These are phyloP conservation scores for Pagetopsis macropterus DNA, from an alignment of 2,797 vertebrate genomes.

Conservation along the genomic window DNA sequence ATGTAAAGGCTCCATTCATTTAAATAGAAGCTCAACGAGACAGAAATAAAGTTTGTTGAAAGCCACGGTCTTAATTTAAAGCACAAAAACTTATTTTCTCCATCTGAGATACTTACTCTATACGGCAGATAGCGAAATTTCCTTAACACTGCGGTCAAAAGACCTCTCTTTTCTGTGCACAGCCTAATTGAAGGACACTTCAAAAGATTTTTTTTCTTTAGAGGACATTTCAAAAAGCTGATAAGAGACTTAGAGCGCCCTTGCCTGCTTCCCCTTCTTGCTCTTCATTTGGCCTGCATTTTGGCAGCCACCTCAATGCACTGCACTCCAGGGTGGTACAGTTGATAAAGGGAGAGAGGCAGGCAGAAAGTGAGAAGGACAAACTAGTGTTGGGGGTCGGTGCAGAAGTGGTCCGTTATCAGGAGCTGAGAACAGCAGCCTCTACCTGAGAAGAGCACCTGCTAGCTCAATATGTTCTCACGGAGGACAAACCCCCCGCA, in stretches of 20 bases:
- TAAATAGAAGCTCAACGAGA: conserved; percentile 31
- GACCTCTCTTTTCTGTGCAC: conserved; percentile 15
- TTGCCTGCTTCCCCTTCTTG: conserved; percentile 38
- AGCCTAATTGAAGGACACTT: conserved; percentile 58
- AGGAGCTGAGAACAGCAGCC: conserved; percentile 49
- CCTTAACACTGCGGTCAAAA: conserved; percentile 18
- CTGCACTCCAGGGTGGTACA: conserved; percentile 46
- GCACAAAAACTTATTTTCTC: conserved; percentile 14
- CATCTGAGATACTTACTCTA: conserved; percentile 33
- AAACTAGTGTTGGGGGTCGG: background rate
- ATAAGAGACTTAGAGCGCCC: conserved; percentile 56
- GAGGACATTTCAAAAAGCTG: conserved; percentile 55
- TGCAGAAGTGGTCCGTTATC: conserved; percentile 39
- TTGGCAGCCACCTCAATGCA: conserved; percentile 56
- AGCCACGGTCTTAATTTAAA: conserved; percentile 34
- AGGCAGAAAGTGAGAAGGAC: conserved; percentile 45
- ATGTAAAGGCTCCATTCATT: conserved; percentile 44
- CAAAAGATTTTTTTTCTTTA: conserved; percentile 43
- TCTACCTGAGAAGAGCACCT: conserved; percentile 72
- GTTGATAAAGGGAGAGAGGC: conserved; percentile 55
- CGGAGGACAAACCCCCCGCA: conserved; percentile 51
- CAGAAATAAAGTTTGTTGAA: conserved; percentile 14
- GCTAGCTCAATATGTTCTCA: conserved; percentile 56
- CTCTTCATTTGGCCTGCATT: conserved; percentile 56
- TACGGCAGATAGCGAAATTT: conserved; percentile 25